Base-by-base conservation (phyloP, 2,113 vertebrate genomes). In the Agelaius phoeniceus region DNA sequence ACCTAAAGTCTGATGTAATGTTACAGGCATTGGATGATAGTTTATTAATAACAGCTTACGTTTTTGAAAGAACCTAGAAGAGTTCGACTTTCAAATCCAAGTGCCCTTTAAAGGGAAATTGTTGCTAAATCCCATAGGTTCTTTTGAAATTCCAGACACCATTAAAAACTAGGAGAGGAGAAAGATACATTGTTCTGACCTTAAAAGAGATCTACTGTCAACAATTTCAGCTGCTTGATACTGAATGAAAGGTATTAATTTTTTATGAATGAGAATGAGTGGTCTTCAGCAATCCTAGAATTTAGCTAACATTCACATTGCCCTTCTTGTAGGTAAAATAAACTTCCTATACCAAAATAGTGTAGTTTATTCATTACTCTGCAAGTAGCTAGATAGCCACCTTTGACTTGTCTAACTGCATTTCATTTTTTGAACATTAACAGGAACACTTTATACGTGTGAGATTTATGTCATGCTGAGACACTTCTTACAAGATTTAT, bases 31-130 rank as follows among this genome's bases (percentile, higher is more conserved):
- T 20, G 30, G 63, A 77, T 68, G 48, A 94, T 94, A 84, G 77
- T 87, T 96, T 94, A 95, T 93, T 95, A 96, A 96, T 95, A 94
- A 93, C 92, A 96, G 89, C 82, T 86, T 93, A 68, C 54, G 90
- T 88, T 84, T 96, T 78, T 92, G 41, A 96, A 93, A 93, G 65
- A 93, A 90, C 44, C 35, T 90, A 67, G 65, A 88, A 76, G 75
- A 94, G 35, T 71, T 84, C 84, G 69, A 87, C 58, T 94, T 69
- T 18, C 78, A 91, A 84, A 91, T 85, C 87, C 74, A 94, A 79
- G 54, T 62, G 49, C 69, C 41, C 61, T 86, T 93, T 86, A 86
- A 93, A 88, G 90, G 44, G 82, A 93, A 96, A 92, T 88, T 89
- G 46, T 85, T 94, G 55, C 37, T 86, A 95, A 96, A 95, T 93